phyloP scores from a whole-genome alignment of 1,140 invertebrate species.

The Euura lappo region DNA sequence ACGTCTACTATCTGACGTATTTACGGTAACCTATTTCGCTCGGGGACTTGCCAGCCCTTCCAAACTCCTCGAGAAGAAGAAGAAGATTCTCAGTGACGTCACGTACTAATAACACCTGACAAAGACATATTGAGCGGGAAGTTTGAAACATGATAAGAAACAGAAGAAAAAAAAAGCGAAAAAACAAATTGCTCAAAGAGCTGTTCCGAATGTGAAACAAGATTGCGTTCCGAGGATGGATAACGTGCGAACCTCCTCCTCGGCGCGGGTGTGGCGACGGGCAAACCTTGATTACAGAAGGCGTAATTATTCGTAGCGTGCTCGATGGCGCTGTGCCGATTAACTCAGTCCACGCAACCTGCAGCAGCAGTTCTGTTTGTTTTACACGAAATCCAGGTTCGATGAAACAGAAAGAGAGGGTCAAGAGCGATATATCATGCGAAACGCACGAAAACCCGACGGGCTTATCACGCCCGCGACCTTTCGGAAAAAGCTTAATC shows the following conservation, averaged over 20 bases:
- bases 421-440: background rate
- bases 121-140: background rate
- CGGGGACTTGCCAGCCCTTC: background rate
- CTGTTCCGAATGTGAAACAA: background rate
- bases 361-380: background rate
- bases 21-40: background rate
- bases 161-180: background rate
- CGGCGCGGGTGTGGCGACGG: background rate
- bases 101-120: background rate
- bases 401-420: background rate
- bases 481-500: slow-evolving; percentile 3
- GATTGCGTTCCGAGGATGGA: background rate
- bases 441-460: background rate
- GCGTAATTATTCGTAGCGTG: background rate
- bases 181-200: background rate
- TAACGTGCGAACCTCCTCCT: background rate
- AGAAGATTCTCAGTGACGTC: background rate
- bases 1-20: background rate
- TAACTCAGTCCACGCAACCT: background rate
- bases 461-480: background rate
- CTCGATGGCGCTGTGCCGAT: slow-evolving; percentile 1
- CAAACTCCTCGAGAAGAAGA: background rate
- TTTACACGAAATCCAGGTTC: background rate
- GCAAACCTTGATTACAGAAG: background rate
- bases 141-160: background rate